These are phyloP conservation scores for Bos taurus DNA, from an alignment of 2,113 vertebrate species.

Conservation along the genomic window DNA sequence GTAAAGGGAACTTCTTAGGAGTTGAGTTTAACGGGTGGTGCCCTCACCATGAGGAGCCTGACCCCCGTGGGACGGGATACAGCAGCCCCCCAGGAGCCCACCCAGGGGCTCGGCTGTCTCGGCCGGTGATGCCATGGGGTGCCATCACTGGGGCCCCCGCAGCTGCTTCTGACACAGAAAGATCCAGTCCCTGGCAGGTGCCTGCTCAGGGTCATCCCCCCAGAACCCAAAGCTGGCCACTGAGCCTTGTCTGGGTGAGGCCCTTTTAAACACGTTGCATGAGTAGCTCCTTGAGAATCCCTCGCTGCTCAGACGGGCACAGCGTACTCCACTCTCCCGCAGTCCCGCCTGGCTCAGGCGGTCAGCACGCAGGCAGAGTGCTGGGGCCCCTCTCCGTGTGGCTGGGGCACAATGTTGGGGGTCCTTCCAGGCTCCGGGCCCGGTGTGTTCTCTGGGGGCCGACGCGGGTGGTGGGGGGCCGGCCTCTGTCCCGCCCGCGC, in stretches of 20 bases:
- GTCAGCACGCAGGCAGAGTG: neutral
- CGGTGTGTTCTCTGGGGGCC: neutral
- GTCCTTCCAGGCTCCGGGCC: fast-evolving
- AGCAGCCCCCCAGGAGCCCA: neutral
- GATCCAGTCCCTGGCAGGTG: neutral
- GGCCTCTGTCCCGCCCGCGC: constrained; percentile 73
- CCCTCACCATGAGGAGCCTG: neutral
- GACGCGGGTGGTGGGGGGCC: constrained; percentile 25
- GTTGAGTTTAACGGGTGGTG: neutral
- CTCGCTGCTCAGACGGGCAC: fast-evolving
- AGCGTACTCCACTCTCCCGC: neutral
- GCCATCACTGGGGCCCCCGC: neutral
- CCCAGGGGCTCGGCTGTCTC: fast-evolving
- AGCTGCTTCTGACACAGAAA: neutral
- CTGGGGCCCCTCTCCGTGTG: neutral
- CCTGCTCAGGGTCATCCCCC: fast-evolving
- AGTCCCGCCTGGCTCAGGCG: fast-evolving
- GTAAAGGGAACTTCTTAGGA: neutral
- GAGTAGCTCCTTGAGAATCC: neutral
- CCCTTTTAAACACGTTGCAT: fast-evolving
- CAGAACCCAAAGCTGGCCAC: too few relatives aligned
- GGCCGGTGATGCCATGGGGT: fast-evolving
- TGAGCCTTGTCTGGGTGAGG: neutral
- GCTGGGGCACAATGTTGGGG: fast-evolving
- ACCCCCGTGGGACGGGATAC: neutral